phyloP scores from a whole-genome alignment of 2,888 invertebrate species.

The Chalcis sispes region DNA sequence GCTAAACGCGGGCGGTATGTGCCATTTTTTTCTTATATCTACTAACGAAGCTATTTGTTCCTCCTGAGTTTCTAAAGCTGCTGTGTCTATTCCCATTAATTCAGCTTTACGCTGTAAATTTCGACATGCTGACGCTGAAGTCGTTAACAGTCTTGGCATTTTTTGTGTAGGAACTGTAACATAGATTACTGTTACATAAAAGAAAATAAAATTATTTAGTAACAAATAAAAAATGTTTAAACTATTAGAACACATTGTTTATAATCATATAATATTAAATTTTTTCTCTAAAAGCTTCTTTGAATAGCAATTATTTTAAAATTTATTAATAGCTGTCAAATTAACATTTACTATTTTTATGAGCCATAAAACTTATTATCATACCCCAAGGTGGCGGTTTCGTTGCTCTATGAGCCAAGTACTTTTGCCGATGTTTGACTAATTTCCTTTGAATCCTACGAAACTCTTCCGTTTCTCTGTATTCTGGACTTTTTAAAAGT shows the following conservation, averaged over 20 bases:
- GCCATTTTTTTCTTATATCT: conserved; percentile 95
- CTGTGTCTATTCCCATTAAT: conserved; percentile 92
- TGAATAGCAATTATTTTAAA: too few species aligned
- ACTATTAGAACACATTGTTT: too few species aligned
- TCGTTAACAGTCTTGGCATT: conserved; percentile 92
- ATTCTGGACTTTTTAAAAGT: conserved; percentile 79
- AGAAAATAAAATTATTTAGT: too few species aligned
- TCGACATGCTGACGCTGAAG: conserved; percentile 92
- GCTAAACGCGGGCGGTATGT: conserved; percentile 94
- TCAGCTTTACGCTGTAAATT: conserved; percentile 90
- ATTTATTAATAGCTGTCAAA: too few species aligned
- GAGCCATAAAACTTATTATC: neutral
- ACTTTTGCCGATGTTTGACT: conserved; percentile 90
- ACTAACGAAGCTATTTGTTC: conserved; percentile 87
- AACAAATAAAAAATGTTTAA: too few species aligned
- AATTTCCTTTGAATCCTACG: conserved; percentile 87
- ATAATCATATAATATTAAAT: too few species aligned
- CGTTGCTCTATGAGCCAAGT: conserved; percentile 84
- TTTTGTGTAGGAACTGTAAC: conserved; percentile 92
- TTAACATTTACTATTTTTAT: too few species aligned
- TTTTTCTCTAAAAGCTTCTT: too few species aligned
- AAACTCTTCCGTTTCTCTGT: conserved; percentile 83
- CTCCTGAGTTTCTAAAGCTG: conserved; percentile 88
- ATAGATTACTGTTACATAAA: neutral
- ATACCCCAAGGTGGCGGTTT: conserved; percentile 91